Base-by-base conservation (phyloP, 2,888 invertebrate genomes). In the Altica lythri region DNA sequence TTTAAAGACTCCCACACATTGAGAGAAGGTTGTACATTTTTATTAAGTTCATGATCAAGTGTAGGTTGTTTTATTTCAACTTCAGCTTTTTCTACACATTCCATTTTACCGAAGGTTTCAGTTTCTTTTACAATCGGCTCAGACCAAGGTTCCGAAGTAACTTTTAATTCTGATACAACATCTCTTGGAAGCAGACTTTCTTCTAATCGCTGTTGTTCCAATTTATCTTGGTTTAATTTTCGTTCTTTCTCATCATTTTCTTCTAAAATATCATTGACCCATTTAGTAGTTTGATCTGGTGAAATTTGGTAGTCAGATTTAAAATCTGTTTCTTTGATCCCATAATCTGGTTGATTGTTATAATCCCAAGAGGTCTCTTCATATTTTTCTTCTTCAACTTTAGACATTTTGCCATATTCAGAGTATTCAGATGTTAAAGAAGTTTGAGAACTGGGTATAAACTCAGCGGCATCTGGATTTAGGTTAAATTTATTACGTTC, bases 1-100 rank as follows among this genome's bases (percentile, higher is more conserved):
- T 67, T 72, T 27, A 77, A 62, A 66, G 77, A 78, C n/a, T 72
- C 69, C 83, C 83, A 83, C 14, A 81, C 77, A 67, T 80, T 81
- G 19, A 53, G 50, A 34, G 69, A 42, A 30, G 18, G 27, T 16
- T 14, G 9, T 34, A 29, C 25, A 4, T 44, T 19, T n/a, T 16
- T 8, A 37, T 8, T 8, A 1, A 12, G n/a, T 27, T 18, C 13
- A 4, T 2, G 19, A 19, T 45, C 14, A 34, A 4, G 8, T 2
- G 5, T 13, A 2, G 44, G 12, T 38, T 44, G 9, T 9, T 27
- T 35, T 19, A 5, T 17, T 16, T 37, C 30, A 5, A 30, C 52
- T 8, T 22, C 16, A 38, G 10, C 8, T 9, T 51, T 44, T 19
- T 40, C 12, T 38, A 38, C 12, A 5, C 25, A 22, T 14, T 51